Evolutionary conservation across 2,113 vertebrate genomes (phyloP).

Genomic region (Callionymus lyra): DNA sequence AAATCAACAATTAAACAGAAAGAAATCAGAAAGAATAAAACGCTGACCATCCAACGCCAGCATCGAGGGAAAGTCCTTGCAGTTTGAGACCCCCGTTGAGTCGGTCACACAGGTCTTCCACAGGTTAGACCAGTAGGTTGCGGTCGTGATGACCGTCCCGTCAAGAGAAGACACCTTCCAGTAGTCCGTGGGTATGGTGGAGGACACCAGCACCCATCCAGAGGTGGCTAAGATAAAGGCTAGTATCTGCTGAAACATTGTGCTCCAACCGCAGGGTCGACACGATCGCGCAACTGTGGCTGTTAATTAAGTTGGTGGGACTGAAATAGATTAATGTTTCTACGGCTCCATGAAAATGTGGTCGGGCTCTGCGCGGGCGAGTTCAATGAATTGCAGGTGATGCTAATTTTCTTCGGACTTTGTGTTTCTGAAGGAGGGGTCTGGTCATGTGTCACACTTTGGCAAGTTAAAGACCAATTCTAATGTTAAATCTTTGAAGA

Average conservation of each 20-base stretch:
- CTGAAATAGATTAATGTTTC: slow-evolving; percentile 8
- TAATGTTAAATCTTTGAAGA: too few species aligned
- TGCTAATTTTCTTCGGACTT: slow-evolving; percentile 23
- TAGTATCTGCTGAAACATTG: slow-evolving; percentile 76
- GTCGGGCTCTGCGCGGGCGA: slow-evolving; percentile 6
- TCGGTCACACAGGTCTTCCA: slow-evolving; percentile 94
- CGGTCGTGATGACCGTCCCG: slow-evolving; percentile 91
- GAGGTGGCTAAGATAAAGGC: slow-evolving; percentile 75
- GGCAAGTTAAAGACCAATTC: too few species aligned
- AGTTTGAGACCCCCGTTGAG: slow-evolving; percentile 89
- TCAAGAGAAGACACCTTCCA: slow-evolving; percentile 91
- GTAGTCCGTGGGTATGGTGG: slow-evolving; percentile 86
- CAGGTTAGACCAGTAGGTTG: slow-evolving; percentile 86
- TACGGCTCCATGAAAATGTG: slow-evolving; percentile 8
- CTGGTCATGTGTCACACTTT: too few species aligned
- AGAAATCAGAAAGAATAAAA: slow-evolving; percentile 1
- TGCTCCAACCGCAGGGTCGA: slow-evolving; percentile 64
- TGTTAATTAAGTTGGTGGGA: background rate
- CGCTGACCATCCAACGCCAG: slow-evolving; percentile 86
- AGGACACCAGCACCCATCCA: slow-evolving; percentile 84
- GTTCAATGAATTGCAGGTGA: slow-evolving; percentile 32
- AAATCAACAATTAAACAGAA: background rate
- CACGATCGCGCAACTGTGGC: background rate
- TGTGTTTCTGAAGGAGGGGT: too few species aligned
- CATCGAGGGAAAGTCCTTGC: slow-evolving; percentile 92